Base-by-base conservation (phyloP, 37 sponge, comb jelly and placozoan species). In the Halisarca cf. caerulea region DNA sequence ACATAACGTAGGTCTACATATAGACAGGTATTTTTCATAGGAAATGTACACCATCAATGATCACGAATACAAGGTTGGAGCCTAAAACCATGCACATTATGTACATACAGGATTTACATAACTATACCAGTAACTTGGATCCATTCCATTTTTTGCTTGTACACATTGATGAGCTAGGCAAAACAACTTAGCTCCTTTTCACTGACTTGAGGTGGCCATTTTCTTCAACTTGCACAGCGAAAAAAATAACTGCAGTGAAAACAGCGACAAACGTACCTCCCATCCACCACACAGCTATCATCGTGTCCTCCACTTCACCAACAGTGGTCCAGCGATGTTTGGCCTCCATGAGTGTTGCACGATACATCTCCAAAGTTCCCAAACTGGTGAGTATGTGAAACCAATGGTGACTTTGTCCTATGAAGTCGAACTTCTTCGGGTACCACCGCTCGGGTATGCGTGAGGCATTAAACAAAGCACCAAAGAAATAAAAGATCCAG, bases 351-450 rank as follows among this genome's bases (percentile, higher is more conserved):
- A 74, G 77, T 2, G 17, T 24, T 36, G 45, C 77, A 20, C 45
- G 42, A 24, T 74, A 74, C 36, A 74, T 43, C 77, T 74, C 80
- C 35, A 80, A 51, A 20, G 86, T 86, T 9, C 86, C 86, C 23
- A 79, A n/a, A 33, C 62, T 34, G 24, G 86, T 86, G 4, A 87
- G n/a, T 6, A 82, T 55, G 66, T 87, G 88, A 7, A 87, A 58
- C 82, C 82, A 82, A 27, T 87, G 88, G 53, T 87, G 88, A 77
- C 69, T 87, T 40, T 87, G 88, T 44, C 88, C 88, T 21, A 59
- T 30, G 61, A 82, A 54, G 54, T 87, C 88, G 68, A 87, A 87
- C 51, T 20, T 75, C 3, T 44, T 27, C 11, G 83, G 88, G 21
- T 15, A 82, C 28, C 24, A 42, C 33, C 61, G 57, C 27, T 87